Base-by-base conservation (phyloP, 2,797 vertebrate genomes). In the Karalla daura region DNA sequence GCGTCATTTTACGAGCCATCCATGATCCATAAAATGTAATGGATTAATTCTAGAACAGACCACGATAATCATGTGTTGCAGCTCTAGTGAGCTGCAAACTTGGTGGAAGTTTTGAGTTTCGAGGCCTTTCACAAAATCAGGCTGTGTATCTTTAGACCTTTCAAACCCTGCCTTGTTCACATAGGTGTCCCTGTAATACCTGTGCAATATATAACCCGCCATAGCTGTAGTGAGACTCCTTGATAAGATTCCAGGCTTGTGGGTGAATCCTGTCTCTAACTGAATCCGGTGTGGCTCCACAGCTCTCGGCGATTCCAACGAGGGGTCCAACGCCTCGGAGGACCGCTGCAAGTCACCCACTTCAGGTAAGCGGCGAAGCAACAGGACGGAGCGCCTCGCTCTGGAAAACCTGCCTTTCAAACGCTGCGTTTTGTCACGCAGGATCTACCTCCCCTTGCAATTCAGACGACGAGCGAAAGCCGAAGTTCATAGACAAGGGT, bases 331-430 rank as follows among this genome's bases (percentile, higher is more conserved):
- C 40, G 67, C 94, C 64, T 90, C 95, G 70, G 98, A 99, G 59
- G 98, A 99, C 63, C 95, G 95, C 82, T 98, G 97, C 94, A 98
- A 98, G 74, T 99, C 98, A 0, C 98, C 98, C 3, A 98, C 96
- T 7, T 98, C 98, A 91, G 97, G 98, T 99, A 96, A 93, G 70
- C 35, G n/a, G n/a, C n/a, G n/a, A n/a, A n/a, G n/a, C n/a, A n/a
- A n/a, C n/a, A n/a, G n/a, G n/a, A n/a, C n/a, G n/a, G n/a, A n/a
- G n/a, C n/a, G n/a, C n/a, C n/a, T 50, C 32, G 25, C 33, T 73
- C 60, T 59, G 2, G 27, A 62, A 41, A 47, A 4, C 35, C 1
- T 51, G 5, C 33, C 55, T 51, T 54, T 64, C 50, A 69, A 76
- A 74, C 27, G 73, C 44, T 91, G 83, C 94, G 79, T 81, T 86